Evolutionary conservation across 2,113 vertebrate genomes (phyloP), one percentile per base, ranked within the genome.

Genomic region (Percopsis transmontana): DNA sequence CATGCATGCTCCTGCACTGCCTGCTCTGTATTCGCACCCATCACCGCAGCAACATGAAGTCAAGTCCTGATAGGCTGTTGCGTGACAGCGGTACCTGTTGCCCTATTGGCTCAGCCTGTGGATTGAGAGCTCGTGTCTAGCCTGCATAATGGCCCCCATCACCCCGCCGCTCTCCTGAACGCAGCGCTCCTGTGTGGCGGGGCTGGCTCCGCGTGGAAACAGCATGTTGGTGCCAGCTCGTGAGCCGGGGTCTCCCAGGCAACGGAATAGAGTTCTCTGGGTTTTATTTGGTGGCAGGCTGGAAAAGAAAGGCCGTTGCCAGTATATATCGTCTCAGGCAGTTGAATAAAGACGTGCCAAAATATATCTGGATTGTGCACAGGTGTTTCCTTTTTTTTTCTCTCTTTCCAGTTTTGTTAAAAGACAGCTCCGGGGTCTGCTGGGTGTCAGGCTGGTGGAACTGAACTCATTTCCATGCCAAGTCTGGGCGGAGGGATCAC

Each of bases 51-150:
- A 48, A 81, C 80, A 75, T 73, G 71, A 76, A 86, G 80, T 76
- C 78, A 52, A 70, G 67, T 69, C 60, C 58, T 77, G 77, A 85
- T 82, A 62, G 74, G 76, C 62, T 57, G n/a, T 24, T 64, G 64
- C 62, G 65, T 44, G 73, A 81, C 79, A 60, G 69, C 56, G 75
- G 70, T 67, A 82, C 80, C 68, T 77, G 74, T 80, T 82, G 75
- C 65, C 71, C 76, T 73, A 76, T 81, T 73, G 79, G 71, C 59
- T 79, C 58, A 64, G 66, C 62, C 56, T 2, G 16, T 50, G 47
- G 76, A 85, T 80, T 85, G 76, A 69, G 58, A 24, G 68, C 69
- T 77, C 65, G 65, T 68, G 79, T 81, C 80, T 82, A 58, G 77
- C 81, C 79, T 77, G 13, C 48, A 58, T 59, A 77, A 84, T 77